These are phyloP conservation scores for Patella vulgata DNA, from an alignment of 1,140 invertebrate species.

Conservation along the genomic window DNA sequence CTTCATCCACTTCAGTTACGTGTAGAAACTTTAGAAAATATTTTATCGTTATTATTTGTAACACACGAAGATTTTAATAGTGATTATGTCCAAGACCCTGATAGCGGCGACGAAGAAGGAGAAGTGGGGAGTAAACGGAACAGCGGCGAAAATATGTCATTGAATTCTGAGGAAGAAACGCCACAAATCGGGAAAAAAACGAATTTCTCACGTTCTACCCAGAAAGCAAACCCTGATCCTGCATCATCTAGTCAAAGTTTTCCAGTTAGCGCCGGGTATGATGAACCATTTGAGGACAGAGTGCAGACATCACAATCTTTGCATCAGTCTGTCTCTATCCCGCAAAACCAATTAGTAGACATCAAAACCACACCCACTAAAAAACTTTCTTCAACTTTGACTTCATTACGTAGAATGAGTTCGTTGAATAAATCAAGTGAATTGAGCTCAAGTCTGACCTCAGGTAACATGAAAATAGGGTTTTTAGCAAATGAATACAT, in stretches of 20 bases:
- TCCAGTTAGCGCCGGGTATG: conserved; percentile 34
- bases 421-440: too few relatives aligned
- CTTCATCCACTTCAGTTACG: conserved; percentile 63
- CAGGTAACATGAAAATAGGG: conserved; percentile 36
- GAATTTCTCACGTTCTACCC: background rate
- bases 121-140: conserved; percentile 30
- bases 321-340: background rate
- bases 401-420: too few relatives aligned
- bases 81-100: too few relatives aligned
- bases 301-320: background rate
- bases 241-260: background rate
- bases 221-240: background rate
- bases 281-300: conserved; percentile 49
- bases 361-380: background rate
- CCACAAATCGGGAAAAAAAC: background rate
- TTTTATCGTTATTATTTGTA: conserved; percentile 67
- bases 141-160: conserved; percentile 19
- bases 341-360: background rate
- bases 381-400: background rate
- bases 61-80: conserved; percentile 53
- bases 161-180: conserved; percentile 31
- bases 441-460: too few relatives aligned
- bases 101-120: conserved; percentile 40
- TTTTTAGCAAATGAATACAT: conserved; percentile 64
- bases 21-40: conserved; percentile 67